Percentiles rank a stretch among this genome's conserved stretches.
Evolutionary conservation across 2,888 invertebrate genomes (phyloP).

Genomic region (Capitulum mitella): DNA sequence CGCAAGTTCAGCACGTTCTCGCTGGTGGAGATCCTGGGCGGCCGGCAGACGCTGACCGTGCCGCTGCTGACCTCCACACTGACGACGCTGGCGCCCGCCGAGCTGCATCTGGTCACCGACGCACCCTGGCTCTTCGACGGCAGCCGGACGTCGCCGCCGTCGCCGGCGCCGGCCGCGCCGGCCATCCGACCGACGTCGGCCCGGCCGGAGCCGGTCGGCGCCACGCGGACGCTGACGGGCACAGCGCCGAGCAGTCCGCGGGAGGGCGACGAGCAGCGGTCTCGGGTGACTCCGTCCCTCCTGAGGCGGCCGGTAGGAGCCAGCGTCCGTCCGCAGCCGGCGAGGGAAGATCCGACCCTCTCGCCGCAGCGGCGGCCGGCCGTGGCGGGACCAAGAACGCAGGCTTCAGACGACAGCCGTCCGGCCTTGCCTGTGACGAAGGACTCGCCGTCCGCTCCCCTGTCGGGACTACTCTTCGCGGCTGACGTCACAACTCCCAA

Average conservation of each 20-base stretch:
- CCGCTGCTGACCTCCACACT: constrained; percentile 38
- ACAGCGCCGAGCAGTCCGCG: background rate
- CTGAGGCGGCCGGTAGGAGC: background rate
- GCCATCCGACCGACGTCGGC: background rate
- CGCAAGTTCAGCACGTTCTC: constrained; percentile 38
- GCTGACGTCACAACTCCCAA: too few relatives aligned
- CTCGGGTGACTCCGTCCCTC: background rate
- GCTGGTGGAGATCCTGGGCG: constrained; percentile 38
- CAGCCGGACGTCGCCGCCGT: constrained; percentile 13
- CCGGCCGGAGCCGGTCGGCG: background rate
- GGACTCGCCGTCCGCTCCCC: too few relatives aligned
- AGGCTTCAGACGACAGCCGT: too few relatives aligned
- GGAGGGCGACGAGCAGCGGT: too few relatives aligned
- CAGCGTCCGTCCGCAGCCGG: too few relatives aligned
- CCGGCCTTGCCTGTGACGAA: too few relatives aligned
- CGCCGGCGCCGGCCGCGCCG: background rate
- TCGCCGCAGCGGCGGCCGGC: too few relatives aligned
- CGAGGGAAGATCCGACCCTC: too few relatives aligned
- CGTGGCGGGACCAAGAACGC: too few relatives aligned
- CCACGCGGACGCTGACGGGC: background rate
- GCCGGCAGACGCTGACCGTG: constrained; percentile 37
- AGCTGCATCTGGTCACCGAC: constrained; percentile 36
- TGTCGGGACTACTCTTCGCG: too few relatives aligned
- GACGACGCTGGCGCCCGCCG: constrained; percentile 36
- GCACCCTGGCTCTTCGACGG: constrained; percentile 34